Evolutionary conservation across 92 coral and sea anemone species (phyloP).

Genomic region (Desmophyllum pertusum): DNA sequence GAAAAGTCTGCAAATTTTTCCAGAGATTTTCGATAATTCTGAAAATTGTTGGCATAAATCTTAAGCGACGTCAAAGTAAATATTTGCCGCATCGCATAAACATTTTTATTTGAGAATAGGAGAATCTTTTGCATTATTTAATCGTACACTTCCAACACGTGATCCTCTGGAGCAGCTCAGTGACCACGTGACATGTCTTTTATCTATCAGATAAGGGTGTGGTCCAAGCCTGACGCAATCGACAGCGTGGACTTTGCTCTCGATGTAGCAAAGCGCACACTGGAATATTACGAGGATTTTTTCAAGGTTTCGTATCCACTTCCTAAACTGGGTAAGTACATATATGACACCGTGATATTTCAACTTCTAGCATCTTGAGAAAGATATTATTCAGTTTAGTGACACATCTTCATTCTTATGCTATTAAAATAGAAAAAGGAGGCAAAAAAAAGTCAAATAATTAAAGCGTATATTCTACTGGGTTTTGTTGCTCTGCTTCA

Average conservation of each 20-base stretch:
- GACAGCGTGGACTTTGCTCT: constrained; percentile 62
- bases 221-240: constrained; percentile 80
- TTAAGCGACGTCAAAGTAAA: too few species aligned
- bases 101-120: neutral
- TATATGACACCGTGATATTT: neutral
- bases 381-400: neutral
- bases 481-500: neutral
- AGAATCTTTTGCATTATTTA: neutral
- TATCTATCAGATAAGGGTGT: constrained; percentile 75
- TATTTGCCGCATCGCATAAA: neutral
- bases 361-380: neutral
- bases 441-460: too few species aligned
- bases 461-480: too few species aligned
- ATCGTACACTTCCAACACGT: neutral
- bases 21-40: too few species aligned
- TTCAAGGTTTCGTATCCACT: constrained; percentile 80
- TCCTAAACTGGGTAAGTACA: constrained; percentile 85
- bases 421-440: neutral
- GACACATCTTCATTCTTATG: too few species aligned
- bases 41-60: too few species aligned
- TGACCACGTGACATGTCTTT: neutral
- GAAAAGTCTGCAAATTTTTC: too few species aligned
- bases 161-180: neutral
- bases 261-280: constrained; percentile 71
- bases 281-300: constrained; percentile 87